Evolutionary conservation across 2,888 invertebrate species (phyloP).

Genomic region (Lithophane leautieri): DNA sequence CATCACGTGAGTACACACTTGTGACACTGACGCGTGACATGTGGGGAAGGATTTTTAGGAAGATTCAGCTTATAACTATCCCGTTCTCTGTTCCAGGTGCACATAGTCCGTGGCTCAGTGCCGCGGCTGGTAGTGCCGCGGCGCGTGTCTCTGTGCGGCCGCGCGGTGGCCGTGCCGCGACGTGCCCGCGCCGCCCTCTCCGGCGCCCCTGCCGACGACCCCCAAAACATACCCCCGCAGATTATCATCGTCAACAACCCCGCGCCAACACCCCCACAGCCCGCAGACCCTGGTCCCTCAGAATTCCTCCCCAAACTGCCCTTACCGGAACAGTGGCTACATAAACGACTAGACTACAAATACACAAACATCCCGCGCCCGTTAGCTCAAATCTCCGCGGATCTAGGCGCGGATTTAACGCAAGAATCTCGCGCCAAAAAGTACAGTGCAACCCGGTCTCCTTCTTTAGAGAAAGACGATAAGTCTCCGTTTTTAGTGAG

Average conservation of each 20-base stretch:
- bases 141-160: constrained; percentile 69
- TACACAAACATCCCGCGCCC: constrained; percentile 84
- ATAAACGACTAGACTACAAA: constrained; percentile 83
- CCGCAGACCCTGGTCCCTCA: constrained; percentile 64
- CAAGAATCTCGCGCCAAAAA: constrained; percentile 83
- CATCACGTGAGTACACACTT: constrained; percentile 51
- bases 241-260: constrained; percentile 71
- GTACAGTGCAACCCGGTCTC: constrained; percentile 86
- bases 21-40: not conserved
- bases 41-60: not conserved
- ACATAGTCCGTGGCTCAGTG: constrained; percentile 78
- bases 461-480: constrained; percentile 89
- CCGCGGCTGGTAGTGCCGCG: constrained; percentile 54
- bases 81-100: constrained; percentile 77
- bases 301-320: constrained; percentile 82
- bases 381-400: constrained; percentile 80
- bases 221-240: constrained; percentile 66
- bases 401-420: constrained; percentile 79
- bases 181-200: constrained; percentile 67
- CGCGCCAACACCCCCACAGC: constrained; percentile 62
- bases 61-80: not conserved
- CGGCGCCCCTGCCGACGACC: constrained; percentile 70
- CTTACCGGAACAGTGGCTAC: constrained; percentile 86
- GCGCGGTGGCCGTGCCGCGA: constrained; percentile 54
- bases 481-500: constrained; percentile 83